Base-by-base conservation (phyloP, 53 echinoderm and acorn worm species). In the Patiria pectinifera region DNA sequence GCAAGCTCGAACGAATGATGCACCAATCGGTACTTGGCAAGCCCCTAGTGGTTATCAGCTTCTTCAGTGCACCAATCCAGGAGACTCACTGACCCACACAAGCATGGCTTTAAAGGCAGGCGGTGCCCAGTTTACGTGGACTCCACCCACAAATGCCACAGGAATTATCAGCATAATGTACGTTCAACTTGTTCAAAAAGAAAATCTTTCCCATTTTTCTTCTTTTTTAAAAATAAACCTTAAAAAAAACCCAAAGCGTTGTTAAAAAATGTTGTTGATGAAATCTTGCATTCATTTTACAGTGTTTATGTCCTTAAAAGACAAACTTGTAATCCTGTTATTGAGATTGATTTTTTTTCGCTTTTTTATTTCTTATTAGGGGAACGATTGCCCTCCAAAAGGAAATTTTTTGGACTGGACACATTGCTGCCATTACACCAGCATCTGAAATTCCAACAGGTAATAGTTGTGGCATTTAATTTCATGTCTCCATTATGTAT, bases 61-160 rank as follows among this genome's bases (percentile, higher is more conserved):
- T 59, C 25, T 79, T 79, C 77, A 2, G 19, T 95, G 95, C 48
- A 80, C 79, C 69, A 85, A 18, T 71, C 11, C 58, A 0, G 74
- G 63, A 43, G 93, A 95, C 77, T 80, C 78, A 18, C 78, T 95
- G 79, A 95, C 95, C 23, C 92, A 95, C 48, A 6, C 71, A 13
- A 72, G 2, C 70, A 45, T 19, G 19, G 13, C 49, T 74, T 0
- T 18, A 2, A 94, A 94, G 83, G 63, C 21, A 14, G 49, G 82
- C 2, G 69, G 78, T 81, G 82, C 83, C 0, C 24, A 49, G 7
- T 94, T 94, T 63, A 76, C 69, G 8, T 95, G 95, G 95, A 93
- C 47, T 47, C 85, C 90, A 23, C 95, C 95, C 21, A 8, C 35
- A 8, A 9, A 25, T 14, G 35, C 45, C 22, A 45, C 80, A 19